Percentiles rank a stretch among this genome's conserved stretches.
These are phyloP conservation scores for Kryptopterus vitreolus DNA, from an alignment of 2,797 vertebrate genomes.

Conservation along the genomic window DNA sequence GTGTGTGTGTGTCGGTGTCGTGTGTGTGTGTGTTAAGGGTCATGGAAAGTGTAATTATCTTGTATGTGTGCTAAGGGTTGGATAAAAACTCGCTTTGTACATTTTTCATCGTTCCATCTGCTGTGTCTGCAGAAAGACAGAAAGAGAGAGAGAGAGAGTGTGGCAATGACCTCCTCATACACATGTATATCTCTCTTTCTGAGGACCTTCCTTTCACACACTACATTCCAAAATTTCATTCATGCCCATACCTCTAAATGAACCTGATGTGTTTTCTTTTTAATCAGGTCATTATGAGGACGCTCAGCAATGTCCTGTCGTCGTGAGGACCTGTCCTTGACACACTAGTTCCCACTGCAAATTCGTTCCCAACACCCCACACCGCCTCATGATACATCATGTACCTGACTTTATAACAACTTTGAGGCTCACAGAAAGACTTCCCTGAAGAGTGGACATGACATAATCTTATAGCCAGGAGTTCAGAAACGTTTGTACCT, in stretches of 20 bases:
- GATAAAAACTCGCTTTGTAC: constrained; percentile 34
- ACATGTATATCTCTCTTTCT: background rate
- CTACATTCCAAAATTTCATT: background rate
- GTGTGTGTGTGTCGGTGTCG: constrained; percentile 23
- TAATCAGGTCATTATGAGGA: background rate
- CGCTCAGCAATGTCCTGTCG: no score
- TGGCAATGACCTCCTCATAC: constrained; percentile 19
- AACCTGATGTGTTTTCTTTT: background rate
- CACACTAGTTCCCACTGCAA: no score
- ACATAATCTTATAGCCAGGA: no score
- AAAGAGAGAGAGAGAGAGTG: no score
- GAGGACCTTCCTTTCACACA: background rate
- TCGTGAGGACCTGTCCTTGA: no score
- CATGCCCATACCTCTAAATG: background rate
- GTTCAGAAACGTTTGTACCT: background rate
- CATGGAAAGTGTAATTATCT: constrained; percentile 35
- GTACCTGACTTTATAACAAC: no score
- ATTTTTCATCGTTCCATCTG: constrained; percentile 19
- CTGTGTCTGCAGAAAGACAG: constrained; percentile 31
- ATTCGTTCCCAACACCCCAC: no score
- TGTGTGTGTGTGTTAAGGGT: constrained; percentile 29
- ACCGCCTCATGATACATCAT: no score
- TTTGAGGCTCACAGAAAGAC: no score
- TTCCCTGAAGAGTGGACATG: no score
- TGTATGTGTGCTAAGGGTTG: constrained; percentile 12